Percentiles rank a stretch among this genome's conserved stretches.
phyloP scores from a whole-genome alignment of 2,888 invertebrate species.

The Bombylius major region DNA sequence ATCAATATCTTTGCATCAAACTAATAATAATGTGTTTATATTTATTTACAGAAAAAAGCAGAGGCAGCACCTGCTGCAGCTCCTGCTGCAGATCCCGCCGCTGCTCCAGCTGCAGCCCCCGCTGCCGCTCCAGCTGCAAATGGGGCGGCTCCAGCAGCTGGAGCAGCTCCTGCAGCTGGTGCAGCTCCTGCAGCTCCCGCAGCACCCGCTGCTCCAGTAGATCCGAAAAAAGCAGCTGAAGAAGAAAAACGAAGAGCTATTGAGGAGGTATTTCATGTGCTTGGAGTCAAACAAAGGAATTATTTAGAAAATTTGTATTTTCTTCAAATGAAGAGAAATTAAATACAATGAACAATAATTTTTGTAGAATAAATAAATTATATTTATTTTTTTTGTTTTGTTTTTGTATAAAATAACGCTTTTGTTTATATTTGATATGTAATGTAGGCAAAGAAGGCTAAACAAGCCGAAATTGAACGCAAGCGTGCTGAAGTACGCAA shows the following conservation, averaged over 20 bases:
- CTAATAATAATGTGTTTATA: constrained; percentile 24
- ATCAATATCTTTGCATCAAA: too few species aligned
- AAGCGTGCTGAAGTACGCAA: constrained; percentile 98
- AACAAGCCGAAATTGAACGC: constrained; percentile 94
- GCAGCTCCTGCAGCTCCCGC: constrained; percentile 13
- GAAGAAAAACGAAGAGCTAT: neutral
- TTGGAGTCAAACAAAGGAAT: neutral
- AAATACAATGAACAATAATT: too few species aligned
- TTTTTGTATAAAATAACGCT: too few species aligned
- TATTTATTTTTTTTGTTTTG: too few species aligned
- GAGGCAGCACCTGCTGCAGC: constrained; percentile 23
- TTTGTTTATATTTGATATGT: too few species aligned
- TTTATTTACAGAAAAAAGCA: constrained; percentile 50
- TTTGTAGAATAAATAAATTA: too few species aligned
- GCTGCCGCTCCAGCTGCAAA: constrained; percentile 17
- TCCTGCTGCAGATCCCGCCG: constrained; percentile 15
- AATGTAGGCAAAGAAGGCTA: constrained; percentile 86
- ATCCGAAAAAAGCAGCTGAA: neutral
- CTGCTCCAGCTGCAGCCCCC: constrained; percentile 18
- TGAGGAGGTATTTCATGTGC: neutral
- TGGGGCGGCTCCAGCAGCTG: constrained; percentile 14
- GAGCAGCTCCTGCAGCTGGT: constrained; percentile 14
- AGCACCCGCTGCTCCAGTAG: constrained; percentile 15
- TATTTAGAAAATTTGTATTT: too few species aligned
- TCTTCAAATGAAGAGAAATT: too few species aligned